phyloP scores from a whole-genome alignment of 1,140 invertebrate genomes.

The Diuraphis noxia region DNA sequence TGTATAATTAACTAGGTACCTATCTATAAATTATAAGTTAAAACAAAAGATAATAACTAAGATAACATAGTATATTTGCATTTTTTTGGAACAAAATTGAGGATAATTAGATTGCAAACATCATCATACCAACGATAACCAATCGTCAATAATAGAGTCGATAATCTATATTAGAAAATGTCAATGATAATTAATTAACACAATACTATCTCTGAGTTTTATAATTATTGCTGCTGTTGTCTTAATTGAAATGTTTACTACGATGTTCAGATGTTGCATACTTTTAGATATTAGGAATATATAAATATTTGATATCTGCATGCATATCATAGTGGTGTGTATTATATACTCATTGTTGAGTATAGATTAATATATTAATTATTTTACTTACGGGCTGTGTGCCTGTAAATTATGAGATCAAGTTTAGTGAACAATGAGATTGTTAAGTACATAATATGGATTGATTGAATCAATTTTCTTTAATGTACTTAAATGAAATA shows the following conservation, averaged over 20 bases:
- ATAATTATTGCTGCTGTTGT: not conserved
- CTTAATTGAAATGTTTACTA: not conserved
- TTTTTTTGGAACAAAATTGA: not conserved
- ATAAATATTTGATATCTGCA: not conserved
- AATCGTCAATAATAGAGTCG: not conserved
- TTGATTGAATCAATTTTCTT: not conserved
- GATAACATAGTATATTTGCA: not conserved
- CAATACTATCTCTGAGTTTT: not conserved
- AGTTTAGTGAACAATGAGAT: not conserved
- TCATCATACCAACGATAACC: too few relatives aligned
- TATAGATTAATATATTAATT: too few relatives aligned
- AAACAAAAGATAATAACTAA: too few relatives aligned
- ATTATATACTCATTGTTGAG: too few relatives aligned
- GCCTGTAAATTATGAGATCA: not conserved
- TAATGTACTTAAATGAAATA: not conserved
- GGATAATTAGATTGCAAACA: not conserved
- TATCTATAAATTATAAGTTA: too few relatives aligned
- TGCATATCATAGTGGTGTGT: not conserved
- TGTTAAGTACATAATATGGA: not conserved
- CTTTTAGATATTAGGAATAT: not conserved
- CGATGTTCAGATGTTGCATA: not conserved
- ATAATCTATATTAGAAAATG: not conserved
- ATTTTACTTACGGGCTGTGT: not conserved
- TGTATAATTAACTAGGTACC: too few relatives aligned
- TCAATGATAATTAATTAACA: not conserved